Evolutionary conservation across 2,113 vertebrate species (phyloP), one percentile per base, ranked within the genome.

Genomic region (Xiphorhynchus elegans): DNA sequence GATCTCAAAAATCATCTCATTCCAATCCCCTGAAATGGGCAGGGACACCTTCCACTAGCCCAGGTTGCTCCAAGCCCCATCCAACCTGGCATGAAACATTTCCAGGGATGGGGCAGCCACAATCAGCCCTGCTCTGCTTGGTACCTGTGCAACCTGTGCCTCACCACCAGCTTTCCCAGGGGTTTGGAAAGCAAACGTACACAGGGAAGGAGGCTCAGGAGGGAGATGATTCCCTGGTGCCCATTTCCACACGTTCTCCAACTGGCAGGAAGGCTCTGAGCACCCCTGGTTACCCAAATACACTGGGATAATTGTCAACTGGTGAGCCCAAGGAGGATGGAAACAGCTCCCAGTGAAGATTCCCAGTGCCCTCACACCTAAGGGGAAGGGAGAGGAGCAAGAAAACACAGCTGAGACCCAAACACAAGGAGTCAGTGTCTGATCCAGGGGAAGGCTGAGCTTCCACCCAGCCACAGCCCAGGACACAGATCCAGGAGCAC

Each of bases 401-500:
- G 67, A 40, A 47, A 40, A 7, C 24, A 82, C 35, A 62, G 13
- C 21, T 2, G 2, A 87, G 53, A 7, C 16, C 9, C 52, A 72
- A 19, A 10, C 4, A 15, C 17, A 10, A 0, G 1, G 14, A 77
- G 19, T 11, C 33, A 42, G 13, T 2, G 33, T 5, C 35, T 24
- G 46, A 60, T 12, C 39, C 35, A 26, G 19, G 21, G 17, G 23
- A 47, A 55, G 33, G 46, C 3, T 17, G 15, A 70, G 31, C 24
- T 67, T 33, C 35, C 52, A 44, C 20, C 24, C 50, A 28, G 1
- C 10, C 7, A 7, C 37, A 13, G 18, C 2, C 40, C 10, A 40
- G 16, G 12, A 44, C 35, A 28, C 13, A 18, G 19, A 11, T 3
- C 5, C 0, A 0, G 16, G 0, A 39, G 33, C 35, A 44, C 21